Evolutionary conservation across 2,113 vertebrate genomes (phyloP), one percentile per base, ranked within the genome.

Genomic region (Prinia subflava): DNA sequence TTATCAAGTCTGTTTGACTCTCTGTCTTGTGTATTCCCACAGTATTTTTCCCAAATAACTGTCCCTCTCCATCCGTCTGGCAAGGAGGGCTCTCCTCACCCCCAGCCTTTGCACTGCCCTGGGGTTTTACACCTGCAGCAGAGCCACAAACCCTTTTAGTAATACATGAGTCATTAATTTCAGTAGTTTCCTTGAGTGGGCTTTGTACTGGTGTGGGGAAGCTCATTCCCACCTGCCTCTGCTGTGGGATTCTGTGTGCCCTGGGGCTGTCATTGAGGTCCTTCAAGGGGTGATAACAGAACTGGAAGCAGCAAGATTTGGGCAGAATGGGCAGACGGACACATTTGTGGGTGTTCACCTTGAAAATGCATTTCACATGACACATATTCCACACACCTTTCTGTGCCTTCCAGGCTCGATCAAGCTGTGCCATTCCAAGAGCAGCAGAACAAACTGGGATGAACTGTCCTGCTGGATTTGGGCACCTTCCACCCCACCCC

Each of bases 401-500:
- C 18, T 5, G 0, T 20, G 39, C 70, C 68, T 41, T 4, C 53
- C 35, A 28, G 56, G 4, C 39, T 16, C 31, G 0, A 5, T 21
- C 14, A 0, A 4, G 18, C 19, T 17, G 0, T 11, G 11, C 15
- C 9, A 0, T 25, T 5, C 70, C 33, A 33, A 55, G 47, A 68
- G 7, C 28, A 52, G n/a, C 62, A 56, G 28, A 75, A 27, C 16
- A n/a, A 7, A 5, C 5, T 0, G 22, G 22, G n/a, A 42, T 30
- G 52, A 35, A n/a, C 52, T 15, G 10, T 44, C 25, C 19, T 6
- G 10, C 30, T 55, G 44, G 41, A 14, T 23, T 13, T 1, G 6
- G 53, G 60, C 71, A 64, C 44, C 17, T 47, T 52, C 21, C 44
- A 42, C 3, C 44, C 25, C 62, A 49, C 15, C 25, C 52, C 83